Conservation (phyloP, 2,888 invertebrate genomes). For the Isoperla grammatica region DNA sequence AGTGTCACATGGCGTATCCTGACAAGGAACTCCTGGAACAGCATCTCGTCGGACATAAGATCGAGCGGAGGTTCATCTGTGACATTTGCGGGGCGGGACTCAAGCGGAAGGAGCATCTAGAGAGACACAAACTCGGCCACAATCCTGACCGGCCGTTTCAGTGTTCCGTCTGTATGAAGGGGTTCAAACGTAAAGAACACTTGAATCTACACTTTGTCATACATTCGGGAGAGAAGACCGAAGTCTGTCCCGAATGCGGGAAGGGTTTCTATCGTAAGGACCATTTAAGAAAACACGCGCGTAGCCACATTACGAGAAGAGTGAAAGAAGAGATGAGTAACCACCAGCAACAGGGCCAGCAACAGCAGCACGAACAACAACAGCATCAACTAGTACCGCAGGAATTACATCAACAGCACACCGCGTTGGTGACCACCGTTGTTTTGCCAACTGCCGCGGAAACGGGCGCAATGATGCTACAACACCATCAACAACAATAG, state of each 20-base stretch:
- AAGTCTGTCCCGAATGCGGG: constrained; percentile 69
- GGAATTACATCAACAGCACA: constrained; percentile 35
- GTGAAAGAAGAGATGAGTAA: constrained; percentile 56
- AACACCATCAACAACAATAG: constrained; percentile 40
- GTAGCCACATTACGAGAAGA: constrained; percentile 70
- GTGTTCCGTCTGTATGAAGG: constrained; percentile 70
- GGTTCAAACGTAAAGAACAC: constrained; percentile 74
- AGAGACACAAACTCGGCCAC: constrained; percentile 72
- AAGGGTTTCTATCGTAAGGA: constrained; percentile 62
- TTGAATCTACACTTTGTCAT: constrained; percentile 77
- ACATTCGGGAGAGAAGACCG: constrained; percentile 78
- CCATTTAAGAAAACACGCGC: constrained; percentile 71
- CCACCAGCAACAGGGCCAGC: constrained; percentile 44
- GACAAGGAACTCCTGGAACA: constrained; percentile 74
- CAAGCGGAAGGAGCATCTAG: constrained; percentile 72
- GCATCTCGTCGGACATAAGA: constrained; percentile 65
- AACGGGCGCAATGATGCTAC: constrained; percentile 44
- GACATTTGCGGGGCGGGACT: constrained; percentile 45
- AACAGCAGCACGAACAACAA: constrained; percentile 36
- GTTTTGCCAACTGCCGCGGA: constrained; percentile 51
- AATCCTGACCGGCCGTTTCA: constrained; percentile 76
- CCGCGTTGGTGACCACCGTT: constrained; percentile 44
- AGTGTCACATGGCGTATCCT: constrained; percentile 76
- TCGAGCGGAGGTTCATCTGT: constrained; percentile 53
- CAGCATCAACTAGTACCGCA: constrained; percentile 38